Evolutionary conservation across 2,113 vertebrate species (phyloP).

Genomic region (Parotia lawesii): DNA sequence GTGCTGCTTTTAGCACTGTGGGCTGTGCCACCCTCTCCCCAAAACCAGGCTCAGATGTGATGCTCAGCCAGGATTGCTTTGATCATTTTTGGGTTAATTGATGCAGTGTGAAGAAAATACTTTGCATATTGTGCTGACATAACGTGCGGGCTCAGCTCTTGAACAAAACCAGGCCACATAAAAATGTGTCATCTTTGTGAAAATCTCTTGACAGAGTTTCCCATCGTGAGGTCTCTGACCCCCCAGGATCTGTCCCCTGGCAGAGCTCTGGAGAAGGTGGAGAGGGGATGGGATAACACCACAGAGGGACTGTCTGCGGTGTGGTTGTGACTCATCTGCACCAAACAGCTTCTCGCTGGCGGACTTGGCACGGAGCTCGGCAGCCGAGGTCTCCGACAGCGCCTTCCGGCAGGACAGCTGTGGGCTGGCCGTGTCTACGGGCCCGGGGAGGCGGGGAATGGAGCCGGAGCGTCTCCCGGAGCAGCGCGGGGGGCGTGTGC

Average conservation of each 20-base stretch:
- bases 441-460: not conserved
- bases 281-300: not conserved
- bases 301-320: not conserved
- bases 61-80: not conserved
- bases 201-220: slow-evolving; percentile 48
- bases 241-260: not conserved
- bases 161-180: rapidly evolving
- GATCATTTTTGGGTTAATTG: not conserved
- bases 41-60: not conserved
- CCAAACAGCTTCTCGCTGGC: not conserved
- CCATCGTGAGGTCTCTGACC: slow-evolving; percentile 26
- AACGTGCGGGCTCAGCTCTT: not conserved
- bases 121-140: not conserved
- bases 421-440: not conserved
- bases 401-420: not conserved
- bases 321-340: slow-evolving; percentile 28
- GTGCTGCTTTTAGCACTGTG: not conserved
- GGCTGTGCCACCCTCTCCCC: not conserved
- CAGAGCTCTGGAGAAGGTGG: slow-evolving; percentile 23
- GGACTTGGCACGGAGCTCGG: not conserved
- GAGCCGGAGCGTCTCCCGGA: not conserved
- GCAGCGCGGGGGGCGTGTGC: not conserved
- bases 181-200: not conserved
- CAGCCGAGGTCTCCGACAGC: not conserved
- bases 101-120: not conserved